Evolutionary conservation across 2,888 invertebrate genomes (phyloP).

Genomic region (Cotesia congregata): DNA sequence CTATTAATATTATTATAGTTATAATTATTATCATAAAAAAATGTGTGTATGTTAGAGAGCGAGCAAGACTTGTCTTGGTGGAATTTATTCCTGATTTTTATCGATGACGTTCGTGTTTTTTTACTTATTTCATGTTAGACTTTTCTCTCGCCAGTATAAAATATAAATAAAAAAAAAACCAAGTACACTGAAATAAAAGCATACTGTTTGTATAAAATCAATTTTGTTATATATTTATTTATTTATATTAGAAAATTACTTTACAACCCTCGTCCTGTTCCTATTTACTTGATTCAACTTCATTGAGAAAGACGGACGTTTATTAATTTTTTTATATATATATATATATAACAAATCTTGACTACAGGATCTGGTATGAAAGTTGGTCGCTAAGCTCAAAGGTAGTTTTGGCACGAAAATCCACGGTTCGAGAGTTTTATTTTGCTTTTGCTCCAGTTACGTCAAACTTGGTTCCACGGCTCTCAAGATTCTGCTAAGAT

Average conservation of each 20-base stretch:
- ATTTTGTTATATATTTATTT: slow-evolving; percentile 39
- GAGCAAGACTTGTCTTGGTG: slow-evolving; percentile 50
- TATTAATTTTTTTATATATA: neutral
- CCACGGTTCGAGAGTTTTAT: slow-evolving; percentile 17
- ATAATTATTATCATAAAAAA: neutral
- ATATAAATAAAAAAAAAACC: slow-evolving; percentile 46
- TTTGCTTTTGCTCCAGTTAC: slow-evolving; percentile 34
- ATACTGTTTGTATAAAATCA: slow-evolving; percentile 50
- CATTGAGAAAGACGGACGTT: neutral
- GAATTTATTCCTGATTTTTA: slow-evolving; percentile 56
- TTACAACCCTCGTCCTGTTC: too few species aligned
- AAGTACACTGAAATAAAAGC: slow-evolving; percentile 52
- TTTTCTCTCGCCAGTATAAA: slow-evolving; percentile 61
- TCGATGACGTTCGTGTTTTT: slow-evolving; percentile 57
- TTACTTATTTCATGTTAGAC: slow-evolving; percentile 61
- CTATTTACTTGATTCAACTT: too few species aligned
- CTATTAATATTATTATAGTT: neutral
- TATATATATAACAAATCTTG: neutral
- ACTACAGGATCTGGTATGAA: neutral
- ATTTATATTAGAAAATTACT: neutral
- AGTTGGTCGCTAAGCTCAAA: slow-evolving; percentile 16
- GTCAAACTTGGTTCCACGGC: slow-evolving; percentile 19
- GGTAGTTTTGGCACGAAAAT: slow-evolving; percentile 24
- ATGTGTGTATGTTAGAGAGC: slow-evolving; percentile 19
- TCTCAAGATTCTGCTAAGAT: slow-evolving; percentile 9